Evolutionary conservation across 2,888 invertebrate genomes (phyloP).

Genomic region (Julus scanicus): DNA sequence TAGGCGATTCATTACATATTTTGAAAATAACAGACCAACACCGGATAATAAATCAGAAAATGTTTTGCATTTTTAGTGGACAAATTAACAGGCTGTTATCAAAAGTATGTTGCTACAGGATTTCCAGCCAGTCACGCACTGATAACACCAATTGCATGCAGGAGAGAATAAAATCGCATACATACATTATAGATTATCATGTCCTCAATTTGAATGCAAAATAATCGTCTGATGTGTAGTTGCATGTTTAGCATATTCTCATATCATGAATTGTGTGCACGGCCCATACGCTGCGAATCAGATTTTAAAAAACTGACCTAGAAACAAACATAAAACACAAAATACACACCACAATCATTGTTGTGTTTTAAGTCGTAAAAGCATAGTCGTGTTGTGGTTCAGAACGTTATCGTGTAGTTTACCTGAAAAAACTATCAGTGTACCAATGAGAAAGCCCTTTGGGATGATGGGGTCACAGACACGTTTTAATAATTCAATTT

Average conservation of each 20-base stretch:
- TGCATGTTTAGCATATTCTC: background rate
- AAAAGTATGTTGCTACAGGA: background rate
- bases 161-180: background rate
- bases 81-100: background rate
- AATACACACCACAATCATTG: background rate
- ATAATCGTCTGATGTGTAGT: background rate
- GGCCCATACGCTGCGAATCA: background rate
- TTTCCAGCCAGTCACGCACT: slow-evolving; percentile 36
- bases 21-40: background rate
- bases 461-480: background rate
- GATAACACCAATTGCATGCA: background rate
- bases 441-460: background rate
- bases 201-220: slow-evolving; percentile 40
- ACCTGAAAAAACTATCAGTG: background rate
- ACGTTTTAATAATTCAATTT: background rate
- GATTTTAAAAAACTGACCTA: background rate
- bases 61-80: background rate
- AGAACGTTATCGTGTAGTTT: background rate
- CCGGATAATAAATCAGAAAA: background rate
- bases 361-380: background rate
- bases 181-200: background rate
- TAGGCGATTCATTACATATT: background rate
- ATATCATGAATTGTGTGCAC: background rate
- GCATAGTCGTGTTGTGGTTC: background rate
- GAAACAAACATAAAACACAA: background rate